Conservation (phyloP, 30 jellyfish, hydroid and myxozoan species). For the Cassiopea andromeda region DNA sequence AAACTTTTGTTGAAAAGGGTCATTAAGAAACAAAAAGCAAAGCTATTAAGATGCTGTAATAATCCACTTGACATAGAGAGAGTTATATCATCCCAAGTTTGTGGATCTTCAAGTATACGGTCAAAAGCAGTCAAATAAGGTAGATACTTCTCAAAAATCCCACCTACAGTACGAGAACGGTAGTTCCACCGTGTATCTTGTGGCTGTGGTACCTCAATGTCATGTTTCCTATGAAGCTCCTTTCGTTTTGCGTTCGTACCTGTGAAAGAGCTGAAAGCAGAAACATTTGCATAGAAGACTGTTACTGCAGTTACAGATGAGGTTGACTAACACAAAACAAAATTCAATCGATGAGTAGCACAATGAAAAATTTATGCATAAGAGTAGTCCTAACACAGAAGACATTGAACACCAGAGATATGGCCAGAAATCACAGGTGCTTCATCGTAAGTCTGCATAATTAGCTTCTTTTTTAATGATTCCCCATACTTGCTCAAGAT, state of each 20-base stretch:
- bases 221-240: constrained; percentile 7
- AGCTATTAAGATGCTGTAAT: background rate
- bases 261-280: constrained; percentile 24
- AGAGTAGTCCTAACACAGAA: constrained; percentile 24
- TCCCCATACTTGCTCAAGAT: constrained; percentile 18
- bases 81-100: constrained; percentile 62
- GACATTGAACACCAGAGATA: constrained; percentile 56
- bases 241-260: constrained; percentile 22
- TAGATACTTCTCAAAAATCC: constrained; percentile 15
- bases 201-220: constrained; percentile 34
- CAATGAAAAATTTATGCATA: constrained; percentile 21
- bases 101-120: constrained; percentile 30
- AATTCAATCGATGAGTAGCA: no score
- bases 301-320: constrained; percentile 26
- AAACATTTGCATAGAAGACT: constrained; percentile 66
- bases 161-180: constrained; percentile 46
- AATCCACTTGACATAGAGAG: no score
- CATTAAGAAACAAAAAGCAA: constrained; percentile 21
- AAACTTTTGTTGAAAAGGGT: constrained; percentile 38
- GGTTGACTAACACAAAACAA: no score
- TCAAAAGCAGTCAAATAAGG: constrained; percentile 25
- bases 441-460: constrained; percentile 59
- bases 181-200: constrained; percentile 66
- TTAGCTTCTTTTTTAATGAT: constrained; percentile 23
- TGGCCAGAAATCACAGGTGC: constrained; percentile 51